These are phyloP conservation scores for Tychaedon coryphoeus DNA, from an alignment of 2,113 vertebrate genomes.

Conservation along the genomic window DNA sequence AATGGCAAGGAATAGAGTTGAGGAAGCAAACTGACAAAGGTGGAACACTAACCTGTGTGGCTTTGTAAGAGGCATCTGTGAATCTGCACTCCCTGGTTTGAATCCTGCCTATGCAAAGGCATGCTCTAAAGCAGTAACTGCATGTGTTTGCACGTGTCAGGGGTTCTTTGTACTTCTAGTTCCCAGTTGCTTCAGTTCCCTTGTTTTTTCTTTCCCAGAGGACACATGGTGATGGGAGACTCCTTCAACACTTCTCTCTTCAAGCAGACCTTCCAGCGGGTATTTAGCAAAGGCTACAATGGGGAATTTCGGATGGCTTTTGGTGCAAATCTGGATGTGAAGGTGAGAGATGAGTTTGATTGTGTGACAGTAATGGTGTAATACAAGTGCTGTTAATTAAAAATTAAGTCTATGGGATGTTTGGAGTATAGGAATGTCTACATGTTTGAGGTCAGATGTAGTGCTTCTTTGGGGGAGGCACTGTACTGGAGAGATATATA, in stretches of 20 bases:
- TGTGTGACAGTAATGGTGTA: neutral
- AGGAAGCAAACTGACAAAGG: neutral
- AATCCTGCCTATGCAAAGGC: neutral
- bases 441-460: neutral
- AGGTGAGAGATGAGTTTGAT: constrained; percentile 72
- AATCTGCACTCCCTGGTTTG: neutral
- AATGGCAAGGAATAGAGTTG: neutral
- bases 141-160: neutral
- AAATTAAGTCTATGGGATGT: neutral
- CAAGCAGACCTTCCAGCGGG: constrained; percentile 98
- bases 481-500: neutral
- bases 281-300: constrained; percentile 90
- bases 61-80: neutral
- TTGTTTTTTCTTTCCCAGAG: constrained; percentile 71
- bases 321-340: constrained; percentile 90
- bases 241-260: constrained; percentile 98
- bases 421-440: neutral
- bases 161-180: neutral
- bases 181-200: neutral
- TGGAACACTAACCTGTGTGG: neutral
- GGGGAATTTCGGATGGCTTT: constrained; percentile 96
- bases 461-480: neutral
- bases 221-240: constrained; percentile 96
- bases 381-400: neutral
- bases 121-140: neutral